A percentile compares a stretch with the other conserved stretches of the same genome.
These are phyloP conservation scores for Sesia bembeciformis DNA, from an alignment of 2,888 invertebrate genomes.

Conservation along the genomic window DNA sequence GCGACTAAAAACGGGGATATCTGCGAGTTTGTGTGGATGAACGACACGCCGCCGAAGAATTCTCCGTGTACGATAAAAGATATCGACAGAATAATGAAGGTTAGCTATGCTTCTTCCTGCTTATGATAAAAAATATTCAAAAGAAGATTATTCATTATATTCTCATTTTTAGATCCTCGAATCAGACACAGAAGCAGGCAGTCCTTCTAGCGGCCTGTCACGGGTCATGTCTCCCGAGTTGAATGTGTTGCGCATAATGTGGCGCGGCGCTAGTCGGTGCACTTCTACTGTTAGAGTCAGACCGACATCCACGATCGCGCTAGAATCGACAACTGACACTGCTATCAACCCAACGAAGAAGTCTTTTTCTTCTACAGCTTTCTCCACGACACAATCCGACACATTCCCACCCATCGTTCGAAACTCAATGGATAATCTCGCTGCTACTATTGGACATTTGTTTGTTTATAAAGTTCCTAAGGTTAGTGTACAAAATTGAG, in stretches of 20 bases:
- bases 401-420: conserved; percentile 86
- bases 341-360: too few species aligned
- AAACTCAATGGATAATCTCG: conserved; percentile 89
- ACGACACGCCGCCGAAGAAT: conserved; percentile 86
- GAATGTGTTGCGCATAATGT: conserved; percentile 76
- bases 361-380: conserved; percentile 11
- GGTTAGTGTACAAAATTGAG: conserved; percentile 51
- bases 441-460: conserved; percentile 87
- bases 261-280: conserved; percentile 81
- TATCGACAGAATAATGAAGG: conserved; percentile 80
- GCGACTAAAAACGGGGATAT: conserved; percentile 75
- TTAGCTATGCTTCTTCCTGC: conserved; percentile 40
- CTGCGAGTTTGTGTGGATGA: conserved; percentile 87
- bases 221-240: conserved; percentile 80
- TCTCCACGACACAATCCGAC: conserved; percentile 70
- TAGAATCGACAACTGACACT: too few species aligned
- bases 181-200: conserved; percentile 64
- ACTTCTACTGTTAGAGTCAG: conserved; percentile 40
- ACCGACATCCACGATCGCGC: conserved; percentile 4
- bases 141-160: too few species aligned
- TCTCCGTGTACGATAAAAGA: conserved; percentile 83
- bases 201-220: conserved; percentile 74
- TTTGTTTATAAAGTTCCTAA: conserved; percentile 87
- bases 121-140: too few species aligned
- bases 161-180: conserved; percentile 45